Evolutionary conservation across 2,888 invertebrate genomes (phyloP).

Genomic region (Drosophila dives): DNA sequence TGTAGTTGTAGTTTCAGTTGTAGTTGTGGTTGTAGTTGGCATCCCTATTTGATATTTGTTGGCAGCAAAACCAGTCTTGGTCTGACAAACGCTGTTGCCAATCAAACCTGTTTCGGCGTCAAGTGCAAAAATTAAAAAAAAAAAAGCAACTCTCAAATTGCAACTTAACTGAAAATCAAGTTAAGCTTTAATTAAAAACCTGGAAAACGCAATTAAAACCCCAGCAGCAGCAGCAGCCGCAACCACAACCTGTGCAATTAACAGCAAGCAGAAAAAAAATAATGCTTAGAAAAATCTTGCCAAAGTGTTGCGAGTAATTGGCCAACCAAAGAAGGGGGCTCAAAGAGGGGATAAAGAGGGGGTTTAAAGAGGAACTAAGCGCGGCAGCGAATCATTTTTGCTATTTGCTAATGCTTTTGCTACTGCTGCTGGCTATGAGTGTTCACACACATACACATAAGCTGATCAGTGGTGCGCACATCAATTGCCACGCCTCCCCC

Average conservation of each 20-base stretch:
- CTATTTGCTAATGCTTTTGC: conserved; percentile 36
- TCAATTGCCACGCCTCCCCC: conserved; percentile 33
- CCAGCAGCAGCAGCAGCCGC: conserved; percentile 29
- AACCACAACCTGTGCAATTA: conserved; percentile 74
- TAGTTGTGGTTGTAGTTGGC: conserved; percentile 41
- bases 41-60: conserved; percentile 64
- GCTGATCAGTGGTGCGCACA: conserved; percentile 57
- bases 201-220: conserved; percentile 75
- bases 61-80: conserved; percentile 60
- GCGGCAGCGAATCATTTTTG: conserved; percentile 6
- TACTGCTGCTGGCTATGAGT: conserved; percentile 61
- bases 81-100: conserved; percentile 58
- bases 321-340: conserved; percentile 12
- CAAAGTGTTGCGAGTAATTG: conserved; percentile 71
- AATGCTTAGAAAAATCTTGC: conserved; percentile 74
- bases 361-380: background rate
- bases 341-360: background rate
- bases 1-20: conserved; percentile 15
- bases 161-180: conserved; percentile 78
- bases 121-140: conserved; percentile 61
- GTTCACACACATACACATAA: conserved; percentile 16
- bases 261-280: conserved; percentile 54
- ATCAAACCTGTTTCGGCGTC: conserved; percentile 72
- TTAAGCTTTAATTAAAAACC: conserved; percentile 79
- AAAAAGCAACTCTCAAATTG: conserved; percentile 67